Conservation (phyloP, 2,888 invertebrate species). For the Phragmatobia fuliginosa region DNA sequence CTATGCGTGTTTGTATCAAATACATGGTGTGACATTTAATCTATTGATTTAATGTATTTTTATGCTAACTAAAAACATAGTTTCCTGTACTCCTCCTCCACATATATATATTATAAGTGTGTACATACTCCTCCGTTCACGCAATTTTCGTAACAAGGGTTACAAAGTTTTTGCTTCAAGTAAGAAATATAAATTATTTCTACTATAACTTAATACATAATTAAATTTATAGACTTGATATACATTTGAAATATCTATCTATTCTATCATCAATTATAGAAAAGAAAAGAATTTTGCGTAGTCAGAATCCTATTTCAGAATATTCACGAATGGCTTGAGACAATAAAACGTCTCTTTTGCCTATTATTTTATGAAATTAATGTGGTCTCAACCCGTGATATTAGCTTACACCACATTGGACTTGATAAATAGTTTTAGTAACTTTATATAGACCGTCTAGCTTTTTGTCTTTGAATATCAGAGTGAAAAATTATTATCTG, state of each 20-base stretch:
- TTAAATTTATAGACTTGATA: neutral
- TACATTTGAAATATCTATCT: neutral
- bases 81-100: too few species aligned
- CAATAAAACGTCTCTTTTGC: neutral
- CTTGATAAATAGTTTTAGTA: conserved; percentile 9
- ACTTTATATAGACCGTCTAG: conserved; percentile 4
- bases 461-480: neutral
- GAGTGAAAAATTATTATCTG: neutral
- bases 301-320: neutral
- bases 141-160: too few species aligned
- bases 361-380: conserved; percentile 10
- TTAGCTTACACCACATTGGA: conserved; percentile 3
- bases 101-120: too few species aligned
- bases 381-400: conserved; percentile 3
- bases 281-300: neutral
- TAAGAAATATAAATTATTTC: too few species aligned
- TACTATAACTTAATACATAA: neutral
- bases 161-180: too few species aligned
- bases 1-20: too few species aligned
- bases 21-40: too few species aligned
- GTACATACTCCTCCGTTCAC: too few species aligned
- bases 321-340: neutral
- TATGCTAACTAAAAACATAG: too few species aligned
- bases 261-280: neutral
- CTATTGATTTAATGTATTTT: too few species aligned